Evolutionary conservation across 2,888 invertebrate genomes (phyloP), one percentile per base, ranked within the genome.

Genomic region (Cinara cedri): DNA sequence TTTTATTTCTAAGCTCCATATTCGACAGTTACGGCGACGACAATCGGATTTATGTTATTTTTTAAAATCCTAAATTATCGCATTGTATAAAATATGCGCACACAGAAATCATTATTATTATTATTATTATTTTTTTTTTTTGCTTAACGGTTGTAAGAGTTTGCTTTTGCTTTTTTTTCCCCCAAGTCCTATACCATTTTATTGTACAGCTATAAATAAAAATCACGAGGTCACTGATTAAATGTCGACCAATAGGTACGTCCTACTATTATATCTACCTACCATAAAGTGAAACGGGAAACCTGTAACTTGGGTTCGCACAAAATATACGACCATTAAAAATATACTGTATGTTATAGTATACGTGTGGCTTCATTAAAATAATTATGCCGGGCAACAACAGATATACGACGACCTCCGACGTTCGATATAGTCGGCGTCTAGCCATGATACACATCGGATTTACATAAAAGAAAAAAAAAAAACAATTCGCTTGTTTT

Each of bases 271-370:
- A n/a, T n/a, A n/a, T n/a, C n/a, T 34, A 34, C 34, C 34, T 34
- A 34, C 34, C n/a, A n/a, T 63, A 63, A 63, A 63, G 63, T 63
- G 63, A 63, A 63, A 63, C 63, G 63, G 42, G 63, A 63, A 63
- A 63, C 44, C 44, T 19, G 42, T 19, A n/a, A 44, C 11, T 42
- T 11, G 63, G 42, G 4, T 21, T 63, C 42, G 63, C 19, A 63
- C 42, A 19, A 63, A 63, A 63, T n/a, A n/a, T 19, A 42, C 63
- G 13, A 19, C 63, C 42, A 21, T 63, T 34, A n/a, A 1, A n/a
- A n/a, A 10, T 24, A 14, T 3, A n/a, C n/a, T 54, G 1, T n/a
- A 4, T 51, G 16, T 2, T 54, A 54, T n/a, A n/a, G 10, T 54
- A 54, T 54, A 34, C 34, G 34, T 34, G 34, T 34, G 34, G 34